Conservation (phyloP, 2,888 invertebrate genomes). For the Eupithecia dodoneata region DNA sequence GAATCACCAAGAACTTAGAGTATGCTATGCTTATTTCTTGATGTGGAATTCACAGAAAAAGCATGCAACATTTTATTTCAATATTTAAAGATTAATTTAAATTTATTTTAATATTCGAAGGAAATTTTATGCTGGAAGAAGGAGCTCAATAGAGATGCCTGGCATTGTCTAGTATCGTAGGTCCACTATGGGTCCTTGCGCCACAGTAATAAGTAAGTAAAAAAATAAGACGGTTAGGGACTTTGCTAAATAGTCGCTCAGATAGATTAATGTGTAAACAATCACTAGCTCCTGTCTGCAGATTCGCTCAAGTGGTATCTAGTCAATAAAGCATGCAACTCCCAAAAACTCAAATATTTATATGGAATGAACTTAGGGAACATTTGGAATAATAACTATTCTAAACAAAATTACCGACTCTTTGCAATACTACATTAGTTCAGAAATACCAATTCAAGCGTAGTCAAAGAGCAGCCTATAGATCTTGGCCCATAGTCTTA, state of each 20-base stretch:
- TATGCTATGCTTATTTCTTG: neutral
- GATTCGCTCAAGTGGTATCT: neutral
- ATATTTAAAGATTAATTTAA: neutral
- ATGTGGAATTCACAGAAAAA: neutral
- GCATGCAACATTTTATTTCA: neutral
- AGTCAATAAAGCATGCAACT: neutral
- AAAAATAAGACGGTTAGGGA: neutral
- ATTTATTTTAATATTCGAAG: no score
- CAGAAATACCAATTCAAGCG: neutral
- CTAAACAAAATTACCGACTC: neutral
- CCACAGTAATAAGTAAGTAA: neutral
- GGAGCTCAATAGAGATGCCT: neutral
- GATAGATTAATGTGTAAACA: neutral
- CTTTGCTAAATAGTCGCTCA: neutral
- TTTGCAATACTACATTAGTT: neutral
- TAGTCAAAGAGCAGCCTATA: neutral
- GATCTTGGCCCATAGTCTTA: conserved; percentile 46
- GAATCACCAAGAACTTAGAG: neutral
- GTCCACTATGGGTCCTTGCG: neutral
- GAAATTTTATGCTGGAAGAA: no score
- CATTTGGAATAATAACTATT: neutral
- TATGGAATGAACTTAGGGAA: neutral
- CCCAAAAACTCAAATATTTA: neutral
- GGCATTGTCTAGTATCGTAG: neutral
- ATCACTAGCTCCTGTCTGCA: neutral